Percentiles rank a stretch among this genome's conserved stretches.
Evolutionary conservation across 1,140 invertebrate species (phyloP).

Genomic region (Uloborus diversus): DNA sequence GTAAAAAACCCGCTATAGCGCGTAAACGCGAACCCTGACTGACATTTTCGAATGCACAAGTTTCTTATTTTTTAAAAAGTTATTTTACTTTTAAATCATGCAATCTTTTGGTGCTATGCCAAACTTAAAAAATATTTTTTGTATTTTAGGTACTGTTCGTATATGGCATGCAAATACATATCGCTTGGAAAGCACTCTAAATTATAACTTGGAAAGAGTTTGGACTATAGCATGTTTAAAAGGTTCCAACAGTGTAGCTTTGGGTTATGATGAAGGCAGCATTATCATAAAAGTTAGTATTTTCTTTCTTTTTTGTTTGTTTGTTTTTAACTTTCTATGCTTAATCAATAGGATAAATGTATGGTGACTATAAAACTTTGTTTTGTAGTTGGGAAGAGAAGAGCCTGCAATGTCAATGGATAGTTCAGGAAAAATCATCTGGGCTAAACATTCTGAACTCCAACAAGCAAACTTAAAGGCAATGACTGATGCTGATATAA

Average conservation of each 20-base stretch:
- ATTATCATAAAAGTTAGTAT: conserved; percentile 85
- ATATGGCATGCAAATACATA: conserved; percentile 99
- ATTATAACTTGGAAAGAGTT: conserved; percentile 97
- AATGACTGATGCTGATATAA: conserved; percentile 75
- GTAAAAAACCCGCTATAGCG: too few relatives aligned
- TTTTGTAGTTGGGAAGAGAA: conserved; percentile 83
- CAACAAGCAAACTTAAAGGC: conserved; percentile 93
- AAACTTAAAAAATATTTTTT: too few relatives aligned
- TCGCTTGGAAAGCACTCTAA: conserved; percentile 92
- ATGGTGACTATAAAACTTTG: neutral
- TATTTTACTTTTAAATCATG: too few relatives aligned
- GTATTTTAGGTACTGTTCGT: conserved; percentile 81
- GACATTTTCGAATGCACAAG: too few relatives aligned
- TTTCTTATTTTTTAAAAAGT: too few relatives aligned
- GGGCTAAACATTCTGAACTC: conserved; percentile 97
- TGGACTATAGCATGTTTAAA: conserved; percentile 97
- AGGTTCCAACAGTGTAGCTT: conserved; percentile 95
- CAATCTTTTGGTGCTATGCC: too few relatives aligned
- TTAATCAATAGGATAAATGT: too few relatives aligned
- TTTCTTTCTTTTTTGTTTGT: neutral
- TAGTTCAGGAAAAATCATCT: conserved; percentile 96
- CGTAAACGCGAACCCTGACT: too few relatives aligned
- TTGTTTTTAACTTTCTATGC: too few relatives aligned
- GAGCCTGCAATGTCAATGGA: conserved; percentile 99
- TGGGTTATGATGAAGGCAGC: conserved; percentile 98